A percentile compares a stretch with the other conserved stretches of the same genome.
These are phyloP conservation scores for Euphonia xanthogaster DNA, from an alignment of 2,797 vertebrate species.

Conservation along the genomic window DNA sequence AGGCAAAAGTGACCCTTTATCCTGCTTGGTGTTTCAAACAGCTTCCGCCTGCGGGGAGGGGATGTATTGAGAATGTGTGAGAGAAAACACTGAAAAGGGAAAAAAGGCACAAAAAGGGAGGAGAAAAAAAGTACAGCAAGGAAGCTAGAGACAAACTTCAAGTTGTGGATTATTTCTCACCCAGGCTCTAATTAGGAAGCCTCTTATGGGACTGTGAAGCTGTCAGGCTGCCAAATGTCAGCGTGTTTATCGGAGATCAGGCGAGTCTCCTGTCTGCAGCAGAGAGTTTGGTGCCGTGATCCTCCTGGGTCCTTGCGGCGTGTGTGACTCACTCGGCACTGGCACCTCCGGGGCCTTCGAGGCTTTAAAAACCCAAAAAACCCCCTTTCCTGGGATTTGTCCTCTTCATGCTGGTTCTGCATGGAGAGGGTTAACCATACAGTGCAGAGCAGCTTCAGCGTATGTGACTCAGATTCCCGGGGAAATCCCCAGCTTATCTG, in stretches of 20 bases:
- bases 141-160: constrained; percentile 42
- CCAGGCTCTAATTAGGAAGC: constrained; percentile 66
- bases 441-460: background rate
- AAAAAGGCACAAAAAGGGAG: constrained; percentile 16
- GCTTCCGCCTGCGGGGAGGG: background rate
- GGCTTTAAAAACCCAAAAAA: background rate
- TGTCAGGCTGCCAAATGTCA: constrained; percentile 56
- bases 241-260: constrained; percentile 27
- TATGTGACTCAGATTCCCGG: constrained; percentile 59
- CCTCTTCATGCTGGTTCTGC: background rate
- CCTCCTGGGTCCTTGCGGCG: background rate
- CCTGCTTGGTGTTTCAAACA: background rate
- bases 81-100: constrained; percentile 31
- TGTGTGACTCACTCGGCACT: background rate
- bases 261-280: background rate
- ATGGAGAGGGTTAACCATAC: constrained; percentile 5
- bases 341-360: background rate
- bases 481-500: constrained; percentile 62
- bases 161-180: constrained; percentile 56
- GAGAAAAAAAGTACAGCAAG: background rate
- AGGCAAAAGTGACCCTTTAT: background rate
- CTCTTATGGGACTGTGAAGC: constrained; percentile 49
- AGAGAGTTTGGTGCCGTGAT: background rate
- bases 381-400: background rate
- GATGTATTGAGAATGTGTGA: constrained; percentile 16